Evolutionary conservation across 2,113 vertebrate species (phyloP).

Genomic region (Engystomops pustulosus): DNA sequence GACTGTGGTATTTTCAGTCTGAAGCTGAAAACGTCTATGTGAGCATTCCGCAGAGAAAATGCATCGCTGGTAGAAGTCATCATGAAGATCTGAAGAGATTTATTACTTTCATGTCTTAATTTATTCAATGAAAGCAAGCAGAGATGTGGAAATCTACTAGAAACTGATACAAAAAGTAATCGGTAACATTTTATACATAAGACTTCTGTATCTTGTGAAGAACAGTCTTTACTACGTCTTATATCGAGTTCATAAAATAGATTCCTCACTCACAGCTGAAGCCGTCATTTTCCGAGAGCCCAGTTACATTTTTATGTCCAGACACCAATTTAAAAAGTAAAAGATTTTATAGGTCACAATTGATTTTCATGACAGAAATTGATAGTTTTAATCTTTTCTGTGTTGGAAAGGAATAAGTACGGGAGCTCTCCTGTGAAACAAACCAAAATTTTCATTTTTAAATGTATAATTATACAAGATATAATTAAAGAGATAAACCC

Average conservation of each 20-base stretch:
- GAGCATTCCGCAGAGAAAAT: no score
- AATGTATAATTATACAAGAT: neutral
- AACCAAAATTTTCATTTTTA: neutral
- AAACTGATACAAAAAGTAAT: neutral
- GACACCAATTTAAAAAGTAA: neutral
- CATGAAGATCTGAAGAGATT: no score
- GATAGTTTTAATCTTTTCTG: neutral
- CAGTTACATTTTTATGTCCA: neutral
- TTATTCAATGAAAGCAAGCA: neutral
- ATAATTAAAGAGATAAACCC: no score
- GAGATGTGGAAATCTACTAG: neutral
- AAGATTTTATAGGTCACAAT: conserved; percentile 1
- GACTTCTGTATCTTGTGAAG: neutral
- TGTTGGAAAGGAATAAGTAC: neutral
- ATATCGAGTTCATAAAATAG: neutral
- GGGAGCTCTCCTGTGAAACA: neutral
- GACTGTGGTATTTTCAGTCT: no score
- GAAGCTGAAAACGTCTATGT: no score
- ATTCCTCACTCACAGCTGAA: neutral
- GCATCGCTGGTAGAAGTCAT: no score
- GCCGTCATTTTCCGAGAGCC: neutral
- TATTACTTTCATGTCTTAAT: neutral
- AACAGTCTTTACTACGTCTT: neutral
- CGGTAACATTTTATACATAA: neutral
- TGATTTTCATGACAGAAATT: neutral